These are phyloP conservation scores for Typhlichthys eigenmanni DNA, from an alignment of 2,797 vertebrate species.

Conservation along the genomic window DNA sequence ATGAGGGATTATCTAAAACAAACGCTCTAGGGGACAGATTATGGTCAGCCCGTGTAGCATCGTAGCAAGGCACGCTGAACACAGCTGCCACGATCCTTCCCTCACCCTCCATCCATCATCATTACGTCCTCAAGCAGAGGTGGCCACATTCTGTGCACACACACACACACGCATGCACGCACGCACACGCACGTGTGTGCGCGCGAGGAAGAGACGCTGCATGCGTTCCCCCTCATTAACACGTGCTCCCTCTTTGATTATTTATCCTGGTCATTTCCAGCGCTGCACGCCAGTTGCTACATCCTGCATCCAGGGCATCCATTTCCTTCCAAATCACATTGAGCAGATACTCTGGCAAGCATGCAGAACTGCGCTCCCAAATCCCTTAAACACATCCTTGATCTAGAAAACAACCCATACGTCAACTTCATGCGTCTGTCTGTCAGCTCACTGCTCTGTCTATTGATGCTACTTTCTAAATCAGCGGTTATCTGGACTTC, in stretches of 20 bases:
- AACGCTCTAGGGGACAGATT: slow-evolving; percentile 29
- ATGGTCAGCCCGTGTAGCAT: slow-evolving; percentile 25
- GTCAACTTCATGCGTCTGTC: not conserved
- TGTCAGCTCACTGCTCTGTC: slow-evolving; percentile 1
- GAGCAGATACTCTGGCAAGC: slow-evolving; percentile 47
- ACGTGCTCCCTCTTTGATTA: slow-evolving; percentile 67
- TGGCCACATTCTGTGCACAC: slow-evolving; percentile 33
- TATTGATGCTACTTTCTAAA: not conserved
- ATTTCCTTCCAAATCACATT: slow-evolving; percentile 55
- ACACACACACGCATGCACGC: slow-evolving; percentile 18
- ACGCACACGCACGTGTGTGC: slow-evolving; percentile 2
- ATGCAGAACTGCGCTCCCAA: slow-evolving; percentile 23
- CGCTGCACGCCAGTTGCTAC: slow-evolving; percentile 49
- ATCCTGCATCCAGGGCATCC: slow-evolving; percentile 66
- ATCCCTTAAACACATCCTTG: slow-evolving; percentile 24
- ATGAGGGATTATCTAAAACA: slow-evolving; percentile 31
- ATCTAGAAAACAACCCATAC: slow-evolving; percentile 18
- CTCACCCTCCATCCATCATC: slow-evolving; percentile 61
- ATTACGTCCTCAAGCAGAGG: slow-evolving; percentile 52
- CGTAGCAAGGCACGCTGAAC: slow-evolving; percentile 32
- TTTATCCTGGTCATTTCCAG: slow-evolving; percentile 71
- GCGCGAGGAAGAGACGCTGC: slow-evolving; percentile 48
- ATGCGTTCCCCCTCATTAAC: slow-evolving; percentile 69
- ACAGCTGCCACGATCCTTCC: slow-evolving; percentile 52
- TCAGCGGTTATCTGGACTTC: not conserved